Evolutionary conservation across 2,888 invertebrate genomes (phyloP).

Genomic region (Helicoverpa assulta): DNA sequence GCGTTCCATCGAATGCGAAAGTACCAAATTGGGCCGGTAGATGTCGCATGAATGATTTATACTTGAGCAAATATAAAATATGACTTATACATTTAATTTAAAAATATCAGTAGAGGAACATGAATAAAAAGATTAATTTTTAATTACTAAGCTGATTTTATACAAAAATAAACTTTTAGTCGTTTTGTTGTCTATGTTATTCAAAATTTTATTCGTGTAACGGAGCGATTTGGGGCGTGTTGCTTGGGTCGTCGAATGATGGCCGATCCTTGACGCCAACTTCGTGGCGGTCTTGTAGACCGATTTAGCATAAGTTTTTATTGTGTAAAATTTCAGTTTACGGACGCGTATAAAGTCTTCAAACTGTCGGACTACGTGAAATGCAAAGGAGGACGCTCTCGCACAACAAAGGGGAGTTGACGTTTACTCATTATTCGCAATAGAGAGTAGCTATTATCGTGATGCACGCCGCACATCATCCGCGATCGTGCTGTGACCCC

Average conservation of each 20-base stretch:
- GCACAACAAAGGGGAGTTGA: conserved; percentile 87
- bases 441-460: conserved; percentile 60
- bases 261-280: conserved; percentile 81
- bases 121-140: neutral
- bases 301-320: conserved; percentile 75
- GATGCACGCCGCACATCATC: conserved; percentile 77
- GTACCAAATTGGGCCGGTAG: neutral
- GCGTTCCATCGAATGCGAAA: conserved; percentile 5
- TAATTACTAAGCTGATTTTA: neutral
- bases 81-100: neutral
- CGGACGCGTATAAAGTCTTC: conserved; percentile 74
- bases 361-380: conserved; percentile 84
- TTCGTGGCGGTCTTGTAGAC: conserved; percentile 81
- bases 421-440: conserved; percentile 67
- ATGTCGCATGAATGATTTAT: conserved; percentile 1
- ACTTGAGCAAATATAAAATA: neutral
- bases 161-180: neutral
- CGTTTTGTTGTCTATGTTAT: neutral
- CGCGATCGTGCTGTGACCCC: conserved; percentile 76
- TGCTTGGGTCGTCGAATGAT: conserved; percentile 76
- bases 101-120: neutral
- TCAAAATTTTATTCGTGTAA: conserved; percentile 38
- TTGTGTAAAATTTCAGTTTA: conserved; percentile 73
- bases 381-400: conserved; percentile 89
- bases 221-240: conserved; percentile 77